Conservation (phyloP, 2,888 invertebrate genomes). For the Harmothoe impar region DNA sequence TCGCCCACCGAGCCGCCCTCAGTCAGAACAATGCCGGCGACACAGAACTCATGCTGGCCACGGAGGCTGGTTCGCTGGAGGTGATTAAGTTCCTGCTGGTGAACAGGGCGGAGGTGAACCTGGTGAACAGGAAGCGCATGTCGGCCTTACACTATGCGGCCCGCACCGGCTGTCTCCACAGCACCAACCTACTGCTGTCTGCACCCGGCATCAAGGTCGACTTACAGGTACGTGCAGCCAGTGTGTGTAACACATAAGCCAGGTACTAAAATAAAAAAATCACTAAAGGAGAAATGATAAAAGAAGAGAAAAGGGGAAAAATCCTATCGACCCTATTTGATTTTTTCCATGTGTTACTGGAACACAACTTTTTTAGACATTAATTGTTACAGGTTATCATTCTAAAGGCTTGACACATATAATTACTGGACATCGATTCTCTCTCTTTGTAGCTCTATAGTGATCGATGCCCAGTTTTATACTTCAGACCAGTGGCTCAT, state of each 20-base stretch:
- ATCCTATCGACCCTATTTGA: no score
- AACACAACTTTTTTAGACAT: no score
- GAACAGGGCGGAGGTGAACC: conserved; percentile 35
- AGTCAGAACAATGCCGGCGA: conserved; percentile 58
- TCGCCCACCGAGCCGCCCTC: neutral
- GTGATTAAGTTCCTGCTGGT: conserved; percentile 57
- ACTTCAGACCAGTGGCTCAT: no score
- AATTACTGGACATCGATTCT: no score
- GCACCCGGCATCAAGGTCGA: neutral
- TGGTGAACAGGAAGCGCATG: conserved; percentile 58
- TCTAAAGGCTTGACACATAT: no score
- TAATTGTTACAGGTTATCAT: no score
- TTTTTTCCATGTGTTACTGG: neutral
- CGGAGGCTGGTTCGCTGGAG: conserved; percentile 27
- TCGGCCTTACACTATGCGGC: conserved; percentile 65
- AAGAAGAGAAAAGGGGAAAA: no score
- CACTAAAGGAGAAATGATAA: neutral
- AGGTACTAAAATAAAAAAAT: no score
- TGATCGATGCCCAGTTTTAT: no score
- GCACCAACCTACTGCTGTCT: neutral
- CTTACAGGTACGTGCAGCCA: neutral
- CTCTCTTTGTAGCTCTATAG: no score
- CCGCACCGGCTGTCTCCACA: neutral
- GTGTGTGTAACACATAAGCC: no score
- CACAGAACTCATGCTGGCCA: conserved; percentile 64